Conservation (phyloP, 2,113 vertebrate genomes). For the Periophthalmodon schlosseri region DNA sequence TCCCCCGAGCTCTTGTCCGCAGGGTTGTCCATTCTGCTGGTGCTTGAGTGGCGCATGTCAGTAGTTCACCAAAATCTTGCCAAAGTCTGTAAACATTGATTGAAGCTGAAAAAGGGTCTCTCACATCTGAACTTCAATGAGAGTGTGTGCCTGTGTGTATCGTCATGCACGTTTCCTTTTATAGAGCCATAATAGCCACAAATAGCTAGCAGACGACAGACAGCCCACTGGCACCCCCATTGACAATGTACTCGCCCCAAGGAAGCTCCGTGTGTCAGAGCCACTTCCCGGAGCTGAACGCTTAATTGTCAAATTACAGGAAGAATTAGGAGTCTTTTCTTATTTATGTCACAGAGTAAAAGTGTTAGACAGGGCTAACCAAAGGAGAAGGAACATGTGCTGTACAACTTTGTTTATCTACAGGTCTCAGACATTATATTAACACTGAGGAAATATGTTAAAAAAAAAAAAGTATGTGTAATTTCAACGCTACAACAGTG, state of each 20-base stretch:
- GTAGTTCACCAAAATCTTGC: not conserved
- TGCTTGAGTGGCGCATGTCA: conserved; percentile 9
- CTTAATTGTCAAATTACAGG: not conserved
- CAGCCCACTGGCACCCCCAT: conserved; percentile 78
- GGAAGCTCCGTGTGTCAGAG: conserved; percentile 3
- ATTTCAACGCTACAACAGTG: too few relatives aligned
- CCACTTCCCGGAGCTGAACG: not conserved
- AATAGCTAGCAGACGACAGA: conserved; percentile 84
- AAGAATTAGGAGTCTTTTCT: not conserved
- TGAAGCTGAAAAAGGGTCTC: conserved; percentile 36
- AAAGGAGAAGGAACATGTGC: not conserved
- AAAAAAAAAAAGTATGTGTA: too few relatives aligned
- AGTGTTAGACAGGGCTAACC: not conserved
- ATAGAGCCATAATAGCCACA: conserved; percentile 87
- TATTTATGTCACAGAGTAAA: not conserved
- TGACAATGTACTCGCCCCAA: conserved; percentile 70
- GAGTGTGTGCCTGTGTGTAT: conserved; percentile 49
- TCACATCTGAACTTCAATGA: conserved; percentile 72
- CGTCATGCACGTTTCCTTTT: conserved; percentile 86
- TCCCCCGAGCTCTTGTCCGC: conserved; percentile 45
- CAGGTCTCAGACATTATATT: too few relatives aligned
- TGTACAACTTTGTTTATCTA: not conserved
- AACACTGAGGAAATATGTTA: too few relatives aligned
- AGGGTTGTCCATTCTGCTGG: conserved; percentile 41
- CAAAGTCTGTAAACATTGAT: conserved; percentile 12